Percentiles rank a stretch among this genome's conserved stretches.
These are phyloP conservation scores for Paradoxurus hermaphroditus DNA, from an alignment of 2,113 vertebrate genomes.

Conservation along the genomic window DNA sequence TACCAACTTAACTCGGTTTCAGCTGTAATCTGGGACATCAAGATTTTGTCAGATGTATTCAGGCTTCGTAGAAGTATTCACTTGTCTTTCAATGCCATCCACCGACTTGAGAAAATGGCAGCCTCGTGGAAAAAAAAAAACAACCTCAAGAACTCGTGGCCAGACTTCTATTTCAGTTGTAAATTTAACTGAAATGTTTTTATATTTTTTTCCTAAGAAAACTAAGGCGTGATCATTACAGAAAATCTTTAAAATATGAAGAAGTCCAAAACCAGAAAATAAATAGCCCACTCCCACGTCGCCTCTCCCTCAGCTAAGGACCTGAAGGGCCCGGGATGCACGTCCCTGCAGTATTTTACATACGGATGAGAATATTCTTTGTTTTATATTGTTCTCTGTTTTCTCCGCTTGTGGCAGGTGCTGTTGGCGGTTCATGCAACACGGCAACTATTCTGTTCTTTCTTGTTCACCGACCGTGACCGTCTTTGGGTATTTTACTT, in stretches of 20 bases:
- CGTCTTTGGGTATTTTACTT: neutral
- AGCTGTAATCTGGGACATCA: neutral
- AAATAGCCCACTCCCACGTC: neutral
- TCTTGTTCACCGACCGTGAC: neutral
- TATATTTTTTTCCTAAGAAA: neutral
- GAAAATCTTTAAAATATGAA: neutral
- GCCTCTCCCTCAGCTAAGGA: neutral
- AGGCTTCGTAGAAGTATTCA: constrained; percentile 20
- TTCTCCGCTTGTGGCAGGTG: neutral
- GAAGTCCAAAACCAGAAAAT: neutral
- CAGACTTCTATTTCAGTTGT: neutral
- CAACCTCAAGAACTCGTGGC: neutral
- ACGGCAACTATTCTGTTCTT: neutral
- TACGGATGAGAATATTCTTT: neutral
- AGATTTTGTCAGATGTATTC: neutral
- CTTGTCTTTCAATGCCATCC: constrained; percentile 33
- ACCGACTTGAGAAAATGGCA: neutral
- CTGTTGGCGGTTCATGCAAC: neutral
- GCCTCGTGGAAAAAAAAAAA: neutral
- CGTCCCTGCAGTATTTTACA: neutral
- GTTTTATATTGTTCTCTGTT: neutral
- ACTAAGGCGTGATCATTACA: neutral
- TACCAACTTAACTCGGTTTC: neutral
- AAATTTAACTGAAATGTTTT: neutral
- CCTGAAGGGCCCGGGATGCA: neutral